Conservation (phyloP, 1,140 invertebrate genomes). For the Choristoneura fumiferana region DNA sequence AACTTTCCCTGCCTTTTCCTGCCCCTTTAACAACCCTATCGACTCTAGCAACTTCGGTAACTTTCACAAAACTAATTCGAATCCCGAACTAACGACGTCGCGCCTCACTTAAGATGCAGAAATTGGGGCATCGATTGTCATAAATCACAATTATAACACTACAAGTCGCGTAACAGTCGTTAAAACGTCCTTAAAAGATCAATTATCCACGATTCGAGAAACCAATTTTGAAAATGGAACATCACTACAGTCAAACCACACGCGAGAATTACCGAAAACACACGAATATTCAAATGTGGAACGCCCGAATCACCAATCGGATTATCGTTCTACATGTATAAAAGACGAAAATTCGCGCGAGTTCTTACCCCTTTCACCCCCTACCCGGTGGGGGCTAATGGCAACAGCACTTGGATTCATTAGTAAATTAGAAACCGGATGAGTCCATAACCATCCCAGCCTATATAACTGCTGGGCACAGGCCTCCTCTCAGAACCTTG, state of each 20-base stretch:
- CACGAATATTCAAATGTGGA: conserved; percentile 70
- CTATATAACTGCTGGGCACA: no score
- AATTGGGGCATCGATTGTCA: not conserved
- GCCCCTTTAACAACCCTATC: not conserved
- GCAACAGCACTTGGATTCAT: conserved; percentile 75
- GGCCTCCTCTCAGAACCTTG: no score
- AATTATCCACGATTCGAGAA: conserved; percentile 23
- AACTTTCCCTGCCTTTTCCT: conserved; percentile 17
- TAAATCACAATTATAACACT: not conserved
- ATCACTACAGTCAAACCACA: conserved; percentile 45
- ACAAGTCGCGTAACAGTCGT: no score
- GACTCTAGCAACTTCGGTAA: not conserved
- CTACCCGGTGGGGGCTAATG: conserved; percentile 54
- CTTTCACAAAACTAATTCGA: conserved; percentile 6
- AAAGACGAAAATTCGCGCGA: conserved; percentile 68
- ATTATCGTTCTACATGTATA: conserved; percentile 74
- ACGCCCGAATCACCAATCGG: conserved; percentile 68
- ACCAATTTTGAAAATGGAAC: conserved; percentile 50
- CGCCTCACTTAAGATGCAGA: conserved; percentile 16
- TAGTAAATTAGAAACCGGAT: conserved; percentile 79
- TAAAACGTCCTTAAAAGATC: not conserved
- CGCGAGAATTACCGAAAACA: conserved; percentile 58
- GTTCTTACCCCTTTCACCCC: conserved; percentile 63
- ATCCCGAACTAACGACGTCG: not conserved
- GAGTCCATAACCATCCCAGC: no score